Conservation (phyloP, 1,140 invertebrate genomes). For the Drosophila nigrodunni region DNA sequence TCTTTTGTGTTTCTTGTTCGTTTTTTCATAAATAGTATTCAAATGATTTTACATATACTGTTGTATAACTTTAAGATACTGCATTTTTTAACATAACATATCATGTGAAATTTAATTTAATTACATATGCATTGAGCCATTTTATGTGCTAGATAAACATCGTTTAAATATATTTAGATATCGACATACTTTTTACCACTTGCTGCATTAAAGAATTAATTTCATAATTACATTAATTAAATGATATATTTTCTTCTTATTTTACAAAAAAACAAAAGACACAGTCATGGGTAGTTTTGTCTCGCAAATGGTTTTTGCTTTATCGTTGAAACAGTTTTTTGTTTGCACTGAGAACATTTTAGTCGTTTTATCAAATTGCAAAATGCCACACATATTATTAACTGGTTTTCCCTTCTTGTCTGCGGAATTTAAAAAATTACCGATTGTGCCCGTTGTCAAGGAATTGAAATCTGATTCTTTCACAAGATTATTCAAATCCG, state of each 20-base stretch:
- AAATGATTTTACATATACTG: conserved; percentile 1
- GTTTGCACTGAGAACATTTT: background rate
- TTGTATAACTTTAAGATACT: conserved; percentile 20
- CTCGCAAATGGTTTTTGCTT: conserved; percentile 21
- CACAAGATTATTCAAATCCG: conserved; percentile 35
- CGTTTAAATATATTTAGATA: background rate
- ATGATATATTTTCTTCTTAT: background rate
- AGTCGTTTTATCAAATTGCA: background rate
- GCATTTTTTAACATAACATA: background rate
- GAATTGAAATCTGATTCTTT: background rate
- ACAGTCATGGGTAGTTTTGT: conserved; percentile 15
- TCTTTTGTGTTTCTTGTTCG: conserved; percentile 18
- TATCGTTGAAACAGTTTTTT: background rate
- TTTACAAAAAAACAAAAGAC: conserved; percentile 15
- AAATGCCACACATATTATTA: conserved; percentile 4
- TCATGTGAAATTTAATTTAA: conserved; percentile 16
- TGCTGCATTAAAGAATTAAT: conserved; percentile 2
- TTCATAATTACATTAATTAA: background rate
- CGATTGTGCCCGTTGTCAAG: conserved; percentile 8
- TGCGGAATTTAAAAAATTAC: background rate
- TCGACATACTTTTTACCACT: background rate
- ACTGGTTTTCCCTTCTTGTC: rapidly evolving
- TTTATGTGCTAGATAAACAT: conserved; percentile 19
- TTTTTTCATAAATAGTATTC: conserved; percentile 1
- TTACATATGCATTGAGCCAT: conserved; percentile 29